A percentile compares a stretch with the other conserved stretches of the same genome.
Evolutionary conservation across 2,113 vertebrate genomes (phyloP).

Genomic region (Desmodus rotundus): DNA sequence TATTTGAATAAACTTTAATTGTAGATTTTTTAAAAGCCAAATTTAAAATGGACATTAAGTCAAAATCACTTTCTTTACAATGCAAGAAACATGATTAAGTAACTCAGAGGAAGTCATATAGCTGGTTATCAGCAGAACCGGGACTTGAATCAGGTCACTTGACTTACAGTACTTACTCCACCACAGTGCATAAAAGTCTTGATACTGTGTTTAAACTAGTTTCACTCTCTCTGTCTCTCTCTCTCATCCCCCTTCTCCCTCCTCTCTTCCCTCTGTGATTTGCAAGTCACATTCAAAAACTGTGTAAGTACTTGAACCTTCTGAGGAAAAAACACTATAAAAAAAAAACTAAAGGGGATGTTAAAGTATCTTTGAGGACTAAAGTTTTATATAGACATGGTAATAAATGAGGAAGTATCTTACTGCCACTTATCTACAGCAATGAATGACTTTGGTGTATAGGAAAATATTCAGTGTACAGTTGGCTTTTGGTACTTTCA

Average conservation of each 20-base stretch:
- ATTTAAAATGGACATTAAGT: slow-evolving; percentile 1
- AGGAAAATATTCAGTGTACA: neutral
- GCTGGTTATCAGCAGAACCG: neutral
- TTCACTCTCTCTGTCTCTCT: neutral
- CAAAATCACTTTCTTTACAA: slow-evolving; percentile 17
- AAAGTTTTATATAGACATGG: neutral
- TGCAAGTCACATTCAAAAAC: neutral
- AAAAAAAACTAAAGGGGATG: neutral
- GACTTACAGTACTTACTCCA: neutral
- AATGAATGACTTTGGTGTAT: neutral
- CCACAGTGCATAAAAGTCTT: neutral
- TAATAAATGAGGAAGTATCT: neutral
- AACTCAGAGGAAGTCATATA: neutral
- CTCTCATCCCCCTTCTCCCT: neutral
- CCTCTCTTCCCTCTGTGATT: neutral
- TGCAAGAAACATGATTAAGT: neutral
- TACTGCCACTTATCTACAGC: neutral
- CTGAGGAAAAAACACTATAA: neutral
- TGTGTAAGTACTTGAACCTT: neutral
- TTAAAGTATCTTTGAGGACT: slow-evolving; percentile 13
- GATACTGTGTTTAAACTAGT: slow-evolving; percentile 16
- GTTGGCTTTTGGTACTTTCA: neutral
- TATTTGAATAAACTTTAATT: slow-evolving; percentile 25
- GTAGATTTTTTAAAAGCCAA: slow-evolving; percentile 11
- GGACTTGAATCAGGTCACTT: slow-evolving; percentile 6